Evolutionary conservation across 2,113 vertebrate species (phyloP).

Genomic region (Scomber scombrus): DNA sequence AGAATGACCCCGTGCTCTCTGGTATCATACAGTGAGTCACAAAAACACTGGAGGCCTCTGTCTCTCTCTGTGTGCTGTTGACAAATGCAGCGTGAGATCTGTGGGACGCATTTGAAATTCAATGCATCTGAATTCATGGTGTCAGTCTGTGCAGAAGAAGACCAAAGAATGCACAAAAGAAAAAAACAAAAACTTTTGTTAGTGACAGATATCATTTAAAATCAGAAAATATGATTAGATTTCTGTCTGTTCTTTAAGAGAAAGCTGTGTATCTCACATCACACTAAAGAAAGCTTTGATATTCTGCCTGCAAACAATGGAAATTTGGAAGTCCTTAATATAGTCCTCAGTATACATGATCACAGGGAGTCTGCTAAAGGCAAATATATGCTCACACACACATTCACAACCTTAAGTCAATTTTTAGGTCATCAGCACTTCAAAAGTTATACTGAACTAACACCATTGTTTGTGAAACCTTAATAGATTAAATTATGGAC

Average conservation of each 20-base stretch:
- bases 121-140: slow-evolving; percentile 29
- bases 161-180: not conserved
- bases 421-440: slow-evolving; percentile 4
- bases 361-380: slow-evolving; percentile 51
- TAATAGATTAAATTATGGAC: not conserved
- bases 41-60: slow-evolving; percentile 9
- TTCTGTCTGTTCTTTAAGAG: slow-evolving; percentile 32
- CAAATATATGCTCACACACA: slow-evolving; percentile 18
- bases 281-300: slow-evolving; percentile 62
- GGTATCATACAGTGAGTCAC: slow-evolving; percentile 27
- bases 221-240: slow-evolving; percentile 5
- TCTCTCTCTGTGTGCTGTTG: slow-evolving; percentile 12
- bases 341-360: slow-evolving; percentile 60
- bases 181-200: not conserved
- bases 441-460: not conserved
- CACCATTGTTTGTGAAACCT: not conserved
- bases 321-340: slow-evolving; percentile 57
- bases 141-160: slow-evolving; percentile 5
- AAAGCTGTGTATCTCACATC: slow-evolving; percentile 32
- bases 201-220: slow-evolving; percentile 30
- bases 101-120: slow-evolving; percentile 24
- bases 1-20: slow-evolving; percentile 28
- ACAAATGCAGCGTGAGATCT: slow-evolving; percentile 42
- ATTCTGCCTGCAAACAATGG: slow-evolving; percentile 56
- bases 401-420: not conserved